These are phyloP conservation scores for Agelas oroides DNA, from an alignment of 37 sponge, comb jelly and placozoan species.

Conservation along the genomic window DNA sequence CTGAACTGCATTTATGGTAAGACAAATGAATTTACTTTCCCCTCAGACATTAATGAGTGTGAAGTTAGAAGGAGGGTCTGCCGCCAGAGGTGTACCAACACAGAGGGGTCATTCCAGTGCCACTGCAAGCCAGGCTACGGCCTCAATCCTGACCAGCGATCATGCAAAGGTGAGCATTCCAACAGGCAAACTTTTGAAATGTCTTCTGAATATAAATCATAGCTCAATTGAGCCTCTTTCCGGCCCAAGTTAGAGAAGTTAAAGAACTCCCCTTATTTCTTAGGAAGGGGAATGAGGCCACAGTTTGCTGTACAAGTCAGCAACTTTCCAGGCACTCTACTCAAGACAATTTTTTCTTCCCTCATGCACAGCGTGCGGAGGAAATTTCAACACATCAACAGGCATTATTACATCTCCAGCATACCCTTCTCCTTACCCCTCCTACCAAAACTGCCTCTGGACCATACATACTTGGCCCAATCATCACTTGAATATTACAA, in stretches of 20 bases:
- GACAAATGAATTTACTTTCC: no score
- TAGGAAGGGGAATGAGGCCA: no score
- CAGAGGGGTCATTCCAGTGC: conserved; percentile 48
- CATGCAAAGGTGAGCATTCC: conserved; percentile 26
- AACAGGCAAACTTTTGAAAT: no score
- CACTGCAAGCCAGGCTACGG: conserved; percentile 35
- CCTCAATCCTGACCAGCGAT: neutral
- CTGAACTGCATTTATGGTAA: no score
- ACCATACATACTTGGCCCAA: neutral
- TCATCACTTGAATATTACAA: conserved; percentile 30
- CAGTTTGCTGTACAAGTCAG: no score
- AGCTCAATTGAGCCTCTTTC: no score
- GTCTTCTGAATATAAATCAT: no score
- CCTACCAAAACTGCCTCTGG: conserved; percentile 63
- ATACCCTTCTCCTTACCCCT: conserved; percentile 41
- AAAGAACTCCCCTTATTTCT: no score
- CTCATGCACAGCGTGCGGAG: conserved; percentile 9
- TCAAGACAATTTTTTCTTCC: neutral
- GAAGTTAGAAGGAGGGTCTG: neutral
- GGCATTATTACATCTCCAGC: conserved; percentile 39
- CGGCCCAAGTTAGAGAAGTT: no score
- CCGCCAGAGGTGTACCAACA: conserved; percentile 40
- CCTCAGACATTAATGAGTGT: conserved; percentile 35
- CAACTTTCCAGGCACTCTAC: no score
- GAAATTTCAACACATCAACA: neutral